Evolutionary conservation across 2,888 invertebrate species (phyloP).

Genomic region (Drosophila vallismaia): DNA sequence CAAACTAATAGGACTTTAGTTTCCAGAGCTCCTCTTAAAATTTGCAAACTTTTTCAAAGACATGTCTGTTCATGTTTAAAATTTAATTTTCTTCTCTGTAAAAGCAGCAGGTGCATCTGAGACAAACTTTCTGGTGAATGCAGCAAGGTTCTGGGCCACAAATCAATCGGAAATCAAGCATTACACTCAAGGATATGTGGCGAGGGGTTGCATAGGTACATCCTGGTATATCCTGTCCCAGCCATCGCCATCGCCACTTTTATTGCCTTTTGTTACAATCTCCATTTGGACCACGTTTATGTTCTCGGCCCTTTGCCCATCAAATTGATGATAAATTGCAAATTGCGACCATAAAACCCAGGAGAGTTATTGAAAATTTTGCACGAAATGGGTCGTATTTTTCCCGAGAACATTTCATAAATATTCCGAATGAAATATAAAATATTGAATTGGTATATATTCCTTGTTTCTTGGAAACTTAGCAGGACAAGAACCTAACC

Average conservation of each 20-base stretch:
- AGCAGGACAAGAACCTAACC: background rate
- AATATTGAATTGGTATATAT: background rate
- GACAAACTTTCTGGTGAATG: conserved; percentile 10
- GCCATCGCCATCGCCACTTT: conserved; percentile 9
- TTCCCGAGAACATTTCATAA: conserved; percentile 13
- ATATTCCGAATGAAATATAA: background rate
- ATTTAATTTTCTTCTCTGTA: conserved; percentile 1
- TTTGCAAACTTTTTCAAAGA: too few relatives aligned
- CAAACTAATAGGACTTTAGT: too few relatives aligned
- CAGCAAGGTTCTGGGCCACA: conserved; percentile 6
- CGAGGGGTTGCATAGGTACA: background rate
- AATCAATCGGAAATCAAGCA: conserved; percentile 32
- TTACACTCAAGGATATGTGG: conserved; percentile 10
- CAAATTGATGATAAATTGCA: conserved; percentile 40
- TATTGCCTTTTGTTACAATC: conserved; percentile 31
- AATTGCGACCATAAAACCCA: conserved; percentile 35
- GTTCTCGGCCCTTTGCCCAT: conserved; percentile 27
- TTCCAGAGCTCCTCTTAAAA: too few relatives aligned
- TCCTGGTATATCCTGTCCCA: background rate
- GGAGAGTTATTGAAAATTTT: conserved; percentile 32
- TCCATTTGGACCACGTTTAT: conserved; percentile 36
- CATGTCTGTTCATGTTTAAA: background rate
- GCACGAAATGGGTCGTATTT: conserved; percentile 14
- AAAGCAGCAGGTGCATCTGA: conserved; percentile 32
- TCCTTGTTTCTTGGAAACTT: background rate